Evolutionary conservation across 2,797 vertebrate species (phyloP).

Genomic region (Netta rufina): DNA sequence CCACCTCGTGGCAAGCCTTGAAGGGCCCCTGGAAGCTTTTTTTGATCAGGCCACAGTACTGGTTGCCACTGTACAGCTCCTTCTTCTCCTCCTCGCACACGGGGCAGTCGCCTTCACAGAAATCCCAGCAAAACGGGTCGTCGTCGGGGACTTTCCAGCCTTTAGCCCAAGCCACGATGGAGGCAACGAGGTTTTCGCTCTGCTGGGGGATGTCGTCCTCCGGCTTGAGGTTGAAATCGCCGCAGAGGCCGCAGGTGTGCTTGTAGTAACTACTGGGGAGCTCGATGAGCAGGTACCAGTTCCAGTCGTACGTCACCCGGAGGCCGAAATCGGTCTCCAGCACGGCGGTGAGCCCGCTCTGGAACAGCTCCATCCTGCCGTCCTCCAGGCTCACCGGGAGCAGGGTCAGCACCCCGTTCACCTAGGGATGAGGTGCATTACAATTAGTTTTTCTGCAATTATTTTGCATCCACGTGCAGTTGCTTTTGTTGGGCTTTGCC

Average conservation of each 20-base stretch:
- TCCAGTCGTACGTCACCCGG: constrained; percentile 82
- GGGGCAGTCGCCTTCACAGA: constrained; percentile 78
- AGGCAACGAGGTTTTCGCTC: neutral
- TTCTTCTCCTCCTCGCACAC: constrained; percentile 56
- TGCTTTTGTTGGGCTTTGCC: too few species aligned
- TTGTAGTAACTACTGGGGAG: constrained; percentile 82
- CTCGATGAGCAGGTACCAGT: constrained; percentile 72
- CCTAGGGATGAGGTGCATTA: constrained; percentile 55
- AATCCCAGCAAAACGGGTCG: constrained; percentile 76
- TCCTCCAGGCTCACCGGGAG: constrained; percentile 76
- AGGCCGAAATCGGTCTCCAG: constrained; percentile 83
- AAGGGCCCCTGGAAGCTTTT: constrained; percentile 69
- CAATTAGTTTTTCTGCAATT: neutral
- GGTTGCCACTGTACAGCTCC: constrained; percentile 69
- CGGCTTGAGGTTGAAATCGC: constrained; percentile 82
- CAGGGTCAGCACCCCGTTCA: constrained; percentile 75
- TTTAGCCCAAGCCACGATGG: constrained; percentile 74
- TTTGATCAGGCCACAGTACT: constrained; percentile 80
- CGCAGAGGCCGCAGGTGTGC: constrained; percentile 84
- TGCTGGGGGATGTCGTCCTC: constrained; percentile 74
- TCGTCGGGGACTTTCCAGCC: constrained; percentile 78
- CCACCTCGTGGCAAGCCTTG: constrained; percentile 70
- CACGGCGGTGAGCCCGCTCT: constrained; percentile 64
- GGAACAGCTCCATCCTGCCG: constrained; percentile 69
- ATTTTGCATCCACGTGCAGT: neutral